A percentile compares a stretch with the other conserved stretches of the same genome.
Evolutionary conservation across 1,140 invertebrate genomes (phyloP).

Genomic region (Lasioglossum baleicum): DNA sequence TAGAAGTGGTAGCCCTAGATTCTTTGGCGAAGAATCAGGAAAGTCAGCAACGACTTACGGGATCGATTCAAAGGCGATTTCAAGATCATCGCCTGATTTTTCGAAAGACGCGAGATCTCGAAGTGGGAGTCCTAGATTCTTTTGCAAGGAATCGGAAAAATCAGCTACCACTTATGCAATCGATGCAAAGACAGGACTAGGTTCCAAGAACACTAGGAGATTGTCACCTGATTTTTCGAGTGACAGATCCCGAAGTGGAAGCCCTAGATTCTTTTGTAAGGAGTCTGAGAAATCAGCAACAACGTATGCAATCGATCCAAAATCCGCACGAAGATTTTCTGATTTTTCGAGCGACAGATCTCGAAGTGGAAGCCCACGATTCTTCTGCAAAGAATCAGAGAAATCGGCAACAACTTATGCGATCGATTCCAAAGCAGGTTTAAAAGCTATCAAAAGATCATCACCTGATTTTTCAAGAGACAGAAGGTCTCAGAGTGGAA

Average conservation of each 20-base stretch:
- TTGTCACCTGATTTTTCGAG: background rate
- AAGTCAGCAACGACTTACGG: background rate
- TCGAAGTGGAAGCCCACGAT: background rate
- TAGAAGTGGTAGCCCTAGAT: constrained; percentile 10
- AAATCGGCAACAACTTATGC: background rate
- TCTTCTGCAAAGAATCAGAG: background rate
- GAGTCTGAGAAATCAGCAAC: too few relatives aligned
- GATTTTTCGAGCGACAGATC: background rate
- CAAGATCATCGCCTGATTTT: too few relatives aligned
- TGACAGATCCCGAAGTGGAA: too few relatives aligned
- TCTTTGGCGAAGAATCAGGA: background rate
- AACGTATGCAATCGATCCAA: too few relatives aligned
- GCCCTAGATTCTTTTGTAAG: too few relatives aligned
- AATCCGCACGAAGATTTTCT: too few relatives aligned
- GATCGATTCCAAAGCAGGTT: background rate
- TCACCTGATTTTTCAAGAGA: too few relatives aligned
- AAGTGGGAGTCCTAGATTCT: background rate
- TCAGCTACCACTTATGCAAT: background rate
- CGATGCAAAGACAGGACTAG: background rate
- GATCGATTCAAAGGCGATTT: background rate
- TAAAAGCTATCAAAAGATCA: too few relatives aligned
- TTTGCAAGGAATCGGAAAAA: background rate
- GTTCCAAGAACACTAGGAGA: background rate
- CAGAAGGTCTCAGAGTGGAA: too few relatives aligned
- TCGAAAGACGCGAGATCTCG: background rate